Evolutionary conservation across 2,888 invertebrate genomes (phyloP), one percentile per base, ranked within the genome.

Genomic region (Abrostola triplasia): DNA sequence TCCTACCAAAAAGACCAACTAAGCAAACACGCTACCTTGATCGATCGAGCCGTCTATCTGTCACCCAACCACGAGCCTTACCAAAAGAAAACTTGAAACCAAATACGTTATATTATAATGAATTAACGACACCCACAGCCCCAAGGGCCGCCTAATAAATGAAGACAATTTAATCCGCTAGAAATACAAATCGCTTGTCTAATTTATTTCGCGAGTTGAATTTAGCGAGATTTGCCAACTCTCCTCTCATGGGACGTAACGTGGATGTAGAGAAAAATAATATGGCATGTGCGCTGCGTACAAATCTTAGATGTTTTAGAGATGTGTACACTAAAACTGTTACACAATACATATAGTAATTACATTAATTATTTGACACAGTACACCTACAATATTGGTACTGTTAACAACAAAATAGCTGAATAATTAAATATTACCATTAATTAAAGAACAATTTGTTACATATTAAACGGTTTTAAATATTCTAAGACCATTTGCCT

Each of bases 131-230:
- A 73, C 71, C 63, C 72, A 73, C 76, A 40, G 58, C 69, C 78
- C 76, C 67, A 55, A 66, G 79, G 79, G 79, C 68, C 71, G 75
- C 73, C 81, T 88, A 87, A 90, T 89, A 90, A 90, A 90, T 90
- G 88, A 87, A 84, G 88, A 90, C 89, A 89, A 89, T 89, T 89
- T 89, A 90, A 91, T 90, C 88, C 84, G 72, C 78, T 71, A 73
- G 84, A 84, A 81, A 86, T 86, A 90, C 89, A 90, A 91, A 90
- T 90, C 81, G 87, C 83, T 82, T 82, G 85, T 84, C 86, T 88
- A 88, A 90, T 90, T 90, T 90, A 90, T 90, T 88, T 87, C 76
- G 79, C 83, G 80, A 85, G 86, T 86, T 84, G 79, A 84, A 87
- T 87, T 83, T 82, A 73, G 79, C 78, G 79, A 84, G 81, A 84